Evolutionary conservation across 2,113 vertebrate genomes (phyloP).

Genomic region (Melanostigma gelatinosum): DNA sequence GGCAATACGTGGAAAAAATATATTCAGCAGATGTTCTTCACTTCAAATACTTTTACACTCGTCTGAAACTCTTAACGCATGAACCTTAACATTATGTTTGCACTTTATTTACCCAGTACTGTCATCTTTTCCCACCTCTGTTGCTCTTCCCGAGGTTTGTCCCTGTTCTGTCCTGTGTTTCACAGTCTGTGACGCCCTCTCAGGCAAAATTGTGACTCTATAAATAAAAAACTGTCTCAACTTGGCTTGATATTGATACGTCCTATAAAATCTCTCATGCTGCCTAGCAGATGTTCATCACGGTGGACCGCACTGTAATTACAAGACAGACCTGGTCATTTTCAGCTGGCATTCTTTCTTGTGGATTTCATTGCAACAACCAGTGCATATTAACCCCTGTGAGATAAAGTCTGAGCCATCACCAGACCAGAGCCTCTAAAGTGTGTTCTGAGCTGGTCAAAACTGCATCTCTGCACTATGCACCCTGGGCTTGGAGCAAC

Average conservation of each 20-base stretch:
- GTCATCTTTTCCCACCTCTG: not conserved
- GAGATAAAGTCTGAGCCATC: not conserved
- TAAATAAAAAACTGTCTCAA: conserved; percentile 10
- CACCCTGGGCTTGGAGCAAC: not conserved
- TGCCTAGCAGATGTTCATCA: conserved; percentile 16
- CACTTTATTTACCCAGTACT: too few relatives aligned
- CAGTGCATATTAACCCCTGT: not conserved
- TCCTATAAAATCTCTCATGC: conserved; percentile 11
- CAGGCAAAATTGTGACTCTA: conserved; percentile 9
- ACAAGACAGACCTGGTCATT: conserved; percentile 45
- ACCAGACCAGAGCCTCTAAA: not conserved
- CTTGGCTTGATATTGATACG: conserved; percentile 14
- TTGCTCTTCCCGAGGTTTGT: not conserved
- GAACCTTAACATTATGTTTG: not conserved
- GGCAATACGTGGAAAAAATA: not conserved
- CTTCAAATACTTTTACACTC: not conserved
- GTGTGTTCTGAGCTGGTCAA: not conserved
- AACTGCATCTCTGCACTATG: not conserved
- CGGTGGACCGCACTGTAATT: conserved; percentile 31
- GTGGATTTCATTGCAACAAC: conserved; percentile 1
- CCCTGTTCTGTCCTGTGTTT: not conserved
- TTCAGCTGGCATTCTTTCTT: conserved; percentile 19
- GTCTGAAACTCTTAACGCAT: not conserved
- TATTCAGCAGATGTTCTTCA: not conserved
- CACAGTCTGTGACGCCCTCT: not conserved